Base-by-base conservation (phyloP, 2,113 vertebrate species). In the Chiloscyllium plagiosum region DNA sequence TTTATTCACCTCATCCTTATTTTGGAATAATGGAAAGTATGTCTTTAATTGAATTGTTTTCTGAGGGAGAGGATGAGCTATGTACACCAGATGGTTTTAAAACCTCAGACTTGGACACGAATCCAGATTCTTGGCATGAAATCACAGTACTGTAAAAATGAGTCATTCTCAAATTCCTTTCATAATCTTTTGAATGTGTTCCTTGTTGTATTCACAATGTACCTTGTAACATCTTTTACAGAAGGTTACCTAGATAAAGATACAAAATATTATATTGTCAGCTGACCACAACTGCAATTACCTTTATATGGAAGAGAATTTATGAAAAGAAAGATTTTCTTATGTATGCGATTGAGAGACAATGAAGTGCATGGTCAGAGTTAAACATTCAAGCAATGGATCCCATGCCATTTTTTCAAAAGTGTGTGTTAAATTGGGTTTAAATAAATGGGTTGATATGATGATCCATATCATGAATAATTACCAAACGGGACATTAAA, bases 161-260 rank as follows among this genome's bases (percentile, higher is more conserved):
- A 93, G 89, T 93, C 56, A 93, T 19, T 17, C 80, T 83, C 89
- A 93, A 65, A 93, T 93, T 93, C 61, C n/a, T 66, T 66, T 37
- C 89, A 66, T 93, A 93, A 66, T 37, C 89, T 93, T 92, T 65
- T 93, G 89, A 93, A 93, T 93, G 89, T 37, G 52, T 92, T 66
- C 19, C 15, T 93, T n/a, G 37, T 42, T 22, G n/a, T 24, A 61
- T 66, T 93, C 17, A 42, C 19, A 42, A n/a, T 68, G 61, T 92
- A 65, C 89, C 89, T 93, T 93, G 61, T 37, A 93, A 93, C 37
- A 37, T 37, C 33, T 93, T 68, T 92, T 92, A 20, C 61, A 92
- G 61, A 66, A 37, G 61, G 89, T 6, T 66, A 47, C 66, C 89
- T 93, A 68, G 37, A 68, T 68, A 93, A 66, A 93, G 89, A 93